These are phyloP conservation scores for Oligia latruncula DNA, from an alignment of 2,888 invertebrate genomes.

Conservation along the genomic window DNA sequence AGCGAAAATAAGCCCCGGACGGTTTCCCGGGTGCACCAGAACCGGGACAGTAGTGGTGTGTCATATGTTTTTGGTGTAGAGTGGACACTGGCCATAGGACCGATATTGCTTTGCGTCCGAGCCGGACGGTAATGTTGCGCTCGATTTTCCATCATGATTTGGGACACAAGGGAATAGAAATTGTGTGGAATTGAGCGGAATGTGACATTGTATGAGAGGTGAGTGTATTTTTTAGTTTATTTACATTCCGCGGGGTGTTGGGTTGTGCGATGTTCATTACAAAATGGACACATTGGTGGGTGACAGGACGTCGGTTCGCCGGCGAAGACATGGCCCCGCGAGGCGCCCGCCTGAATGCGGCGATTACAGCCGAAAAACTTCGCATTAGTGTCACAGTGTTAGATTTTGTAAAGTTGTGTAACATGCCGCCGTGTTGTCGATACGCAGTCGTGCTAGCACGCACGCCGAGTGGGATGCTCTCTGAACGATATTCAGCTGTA, in stretches of 20 bases:
- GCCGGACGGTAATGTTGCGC: conserved; percentile 88
- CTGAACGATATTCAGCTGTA: conserved; percentile 55
- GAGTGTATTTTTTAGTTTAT: conserved; percentile 85
- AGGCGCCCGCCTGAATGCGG: conserved; percentile 72
- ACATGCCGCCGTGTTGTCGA: conserved; percentile 80
- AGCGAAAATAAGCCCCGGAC: conserved; percentile 79
- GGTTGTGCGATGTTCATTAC: conserved; percentile 79
- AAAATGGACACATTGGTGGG: conserved; percentile 84
- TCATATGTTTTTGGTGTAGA: conserved; percentile 89
- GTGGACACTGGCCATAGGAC: conserved; percentile 89
- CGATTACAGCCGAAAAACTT: conserved; percentile 63
- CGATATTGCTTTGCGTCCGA: conserved; percentile 89
- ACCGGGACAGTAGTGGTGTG: conserved; percentile 86
- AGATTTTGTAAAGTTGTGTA: conserved; percentile 81
- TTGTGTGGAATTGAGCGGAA: conserved; percentile 89
- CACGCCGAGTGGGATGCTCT: conserved; percentile 71
- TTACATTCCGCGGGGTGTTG: conserved; percentile 84
- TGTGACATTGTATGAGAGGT: conserved; percentile 90
- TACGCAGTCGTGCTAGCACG: conserved; percentile 73
- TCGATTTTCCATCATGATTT: conserved; percentile 88
- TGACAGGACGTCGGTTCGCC: conserved; percentile 80
- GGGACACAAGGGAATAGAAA: conserved; percentile 86
- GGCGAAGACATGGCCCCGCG: conserved; percentile 74
- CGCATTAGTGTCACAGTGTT: conserved; percentile 64
- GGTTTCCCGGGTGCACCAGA: conserved; percentile 78